A percentile compares a stretch with the other conserved stretches of the same genome.
These are phyloP conservation scores for Cheirogaleus medius DNA, from an alignment of 2,113 vertebrate species.

Conservation along the genomic window DNA sequence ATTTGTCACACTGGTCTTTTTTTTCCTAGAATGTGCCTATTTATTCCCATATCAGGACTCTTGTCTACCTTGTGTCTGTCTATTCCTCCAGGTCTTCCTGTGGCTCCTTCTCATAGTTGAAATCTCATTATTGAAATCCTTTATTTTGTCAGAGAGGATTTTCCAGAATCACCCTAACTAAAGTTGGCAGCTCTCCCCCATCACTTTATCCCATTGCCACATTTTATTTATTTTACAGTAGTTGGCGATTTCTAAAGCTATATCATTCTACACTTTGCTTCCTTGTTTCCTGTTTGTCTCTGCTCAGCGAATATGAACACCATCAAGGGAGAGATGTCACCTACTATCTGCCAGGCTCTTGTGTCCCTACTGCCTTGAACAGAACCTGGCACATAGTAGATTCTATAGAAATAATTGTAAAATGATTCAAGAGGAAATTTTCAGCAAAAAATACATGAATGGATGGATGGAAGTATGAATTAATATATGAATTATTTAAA, in stretches of 20 bases:
- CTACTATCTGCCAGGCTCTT: neutral
- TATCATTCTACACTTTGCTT: neutral
- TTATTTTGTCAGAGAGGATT: neutral
- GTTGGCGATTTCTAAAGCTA: neutral
- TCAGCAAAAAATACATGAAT: neutral
- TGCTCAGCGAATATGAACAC: neutral
- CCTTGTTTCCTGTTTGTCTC: neutral
- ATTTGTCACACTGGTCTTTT: neutral
- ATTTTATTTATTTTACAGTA: neutral
- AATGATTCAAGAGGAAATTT: slow-evolving; percentile 24
- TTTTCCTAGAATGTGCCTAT: neutral
- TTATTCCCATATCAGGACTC: neutral
- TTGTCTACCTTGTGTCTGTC: neutral
- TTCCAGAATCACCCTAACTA: neutral
- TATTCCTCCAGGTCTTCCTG: neutral
- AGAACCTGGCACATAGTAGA: neutral
- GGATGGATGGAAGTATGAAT: neutral
- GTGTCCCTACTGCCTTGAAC: neutral
- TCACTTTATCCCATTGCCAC: neutral
- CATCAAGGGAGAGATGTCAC: neutral
- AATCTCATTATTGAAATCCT: neutral
- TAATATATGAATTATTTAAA: neutral
- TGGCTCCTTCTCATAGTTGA: neutral
- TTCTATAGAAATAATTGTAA: slow-evolving; percentile 18
- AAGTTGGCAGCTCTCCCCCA: neutral